Percentiles rank a stretch among this genome's conserved stretches.
Evolutionary conservation across 2,113 vertebrate species (phyloP).

Genomic region (Vidua chalybeata): DNA sequence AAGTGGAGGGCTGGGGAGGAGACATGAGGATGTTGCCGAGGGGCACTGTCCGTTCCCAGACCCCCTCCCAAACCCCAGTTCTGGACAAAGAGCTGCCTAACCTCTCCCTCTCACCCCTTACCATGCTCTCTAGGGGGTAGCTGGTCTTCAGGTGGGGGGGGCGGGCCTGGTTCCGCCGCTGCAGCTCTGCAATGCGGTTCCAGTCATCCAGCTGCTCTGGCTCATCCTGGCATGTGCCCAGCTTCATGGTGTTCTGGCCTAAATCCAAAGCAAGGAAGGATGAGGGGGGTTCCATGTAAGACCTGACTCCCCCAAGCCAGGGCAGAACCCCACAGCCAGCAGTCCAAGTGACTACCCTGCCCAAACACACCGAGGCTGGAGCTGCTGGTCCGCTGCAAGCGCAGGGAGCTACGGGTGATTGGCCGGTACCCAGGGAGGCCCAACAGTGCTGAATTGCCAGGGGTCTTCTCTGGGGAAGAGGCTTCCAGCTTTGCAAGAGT

Average conservation of each 20-base stretch:
- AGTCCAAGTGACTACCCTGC: background rate
- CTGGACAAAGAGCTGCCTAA: background rate
- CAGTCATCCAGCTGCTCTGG: constrained; percentile 85
- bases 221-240: constrained; percentile 83
- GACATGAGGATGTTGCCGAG: rapidly evolving
- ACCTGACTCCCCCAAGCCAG: too few species aligned
- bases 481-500: constrained; percentile 37
- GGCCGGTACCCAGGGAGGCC: constrained; percentile 89
- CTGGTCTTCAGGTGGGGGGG: constrained; percentile 91
- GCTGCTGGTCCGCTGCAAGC: constrained; percentile 59
- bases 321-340: background rate
- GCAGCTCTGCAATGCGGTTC: constrained; percentile 90
- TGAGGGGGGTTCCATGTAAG: background rate
- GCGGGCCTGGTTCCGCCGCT: constrained; percentile 85
- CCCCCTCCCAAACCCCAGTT: background rate
- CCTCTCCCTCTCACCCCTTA: background rate
- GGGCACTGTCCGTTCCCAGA: background rate
- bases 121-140: constrained; percentile 89
- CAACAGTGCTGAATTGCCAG: constrained; percentile 72
- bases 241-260: constrained; percentile 76
- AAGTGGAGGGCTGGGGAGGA: constrained; percentile 69
- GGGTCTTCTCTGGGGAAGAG: constrained; percentile 60
- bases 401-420: constrained; percentile 75
- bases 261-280: background rate
- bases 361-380: constrained; percentile 59